phyloP scores from a whole-genome alignment of 2,797 vertebrate genomes.

The Chiloscyllium punctatum region DNA sequence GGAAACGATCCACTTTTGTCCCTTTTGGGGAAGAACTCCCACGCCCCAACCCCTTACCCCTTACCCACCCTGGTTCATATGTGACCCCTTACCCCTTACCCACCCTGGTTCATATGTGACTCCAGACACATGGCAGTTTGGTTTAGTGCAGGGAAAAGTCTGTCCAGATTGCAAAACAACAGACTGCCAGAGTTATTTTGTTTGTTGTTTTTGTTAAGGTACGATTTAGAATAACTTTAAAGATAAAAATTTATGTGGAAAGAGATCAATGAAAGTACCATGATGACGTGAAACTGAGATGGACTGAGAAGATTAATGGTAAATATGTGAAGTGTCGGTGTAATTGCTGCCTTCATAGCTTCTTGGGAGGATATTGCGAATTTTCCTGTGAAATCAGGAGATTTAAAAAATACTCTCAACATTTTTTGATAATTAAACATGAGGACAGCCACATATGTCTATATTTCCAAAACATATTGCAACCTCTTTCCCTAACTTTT shows the following conservation, averaged over 20 bases:
- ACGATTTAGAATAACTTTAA: too few species aligned
- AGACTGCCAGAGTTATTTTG: too few species aligned
- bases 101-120: neutral
- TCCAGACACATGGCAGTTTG: neutral
- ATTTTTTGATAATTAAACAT: neutral
- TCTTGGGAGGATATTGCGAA: neutral
- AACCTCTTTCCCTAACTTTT: neutral
- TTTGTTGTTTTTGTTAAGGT: too few species aligned
- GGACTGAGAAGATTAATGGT: neutral
- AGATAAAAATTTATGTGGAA: too few species aligned
- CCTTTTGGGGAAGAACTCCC: neutral
- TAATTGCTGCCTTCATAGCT: neutral
- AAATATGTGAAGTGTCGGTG: neutral
- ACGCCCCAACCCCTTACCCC: too few species aligned
- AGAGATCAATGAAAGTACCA: neutral
- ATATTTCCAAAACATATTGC: neutral
- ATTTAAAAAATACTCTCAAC: neutral
- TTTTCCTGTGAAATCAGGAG: neutral
- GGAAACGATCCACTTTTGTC: neutral
- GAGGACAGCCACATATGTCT: neutral
- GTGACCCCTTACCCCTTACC: too few species aligned
- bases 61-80: neutral
- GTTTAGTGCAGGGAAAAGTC: neutral
- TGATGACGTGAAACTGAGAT: neutral
- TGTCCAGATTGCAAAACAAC: too few species aligned